Evolutionary conservation across 2,888 invertebrate species (phyloP), one percentile per base, ranked within the genome.

Genomic region (Lingula anatina): DNA sequence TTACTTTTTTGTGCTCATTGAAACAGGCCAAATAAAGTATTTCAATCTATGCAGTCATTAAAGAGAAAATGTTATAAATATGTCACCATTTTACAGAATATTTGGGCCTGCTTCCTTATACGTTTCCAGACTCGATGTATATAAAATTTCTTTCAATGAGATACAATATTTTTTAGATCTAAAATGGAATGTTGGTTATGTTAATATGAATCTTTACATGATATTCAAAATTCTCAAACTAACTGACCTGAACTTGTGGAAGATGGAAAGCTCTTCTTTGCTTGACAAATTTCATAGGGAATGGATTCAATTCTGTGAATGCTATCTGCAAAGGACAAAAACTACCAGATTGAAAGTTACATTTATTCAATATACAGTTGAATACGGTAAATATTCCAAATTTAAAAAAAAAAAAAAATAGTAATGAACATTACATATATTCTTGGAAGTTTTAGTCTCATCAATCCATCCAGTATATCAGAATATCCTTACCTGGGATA

Each of bases 221-320:
- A 15, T 40, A 9, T 15, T 26, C 9, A 43, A 23, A 23, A n/a
- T 31, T 9, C 12, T 12, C 26, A 28, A 15, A 18, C 5, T 35
- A 5, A 42, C 54, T 52, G 57, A 75, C 75, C 70, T 62, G 65
- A 20, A 75, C 65, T 44, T 67, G 65, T 36, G 62, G 64, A 20
- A 70, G 50, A 54, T 75, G 68, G 31, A 61, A 53, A 24, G 65
- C 64, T 50, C 76, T 50, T 49, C 64, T 68, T 26, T 50, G 59
- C 26, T 62, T 56, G 25, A 76, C 62, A 28, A 50, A 47, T 28
- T 61, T 62, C 71, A 72, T 70, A 27, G 74, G 68, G 55, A 76
- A 75, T 25, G 75, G 74, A 53, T 75, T 75, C 43, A 75, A 54
- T 36, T 68, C 68, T 46, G 64, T 53, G 56, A 75, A 76, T 21